A percentile compares a stretch with the other conserved stretches of the same genome.
phyloP scores from a whole-genome alignment of 2,888 invertebrate genomes.

The Pristionchus fissidentatus region DNA sequence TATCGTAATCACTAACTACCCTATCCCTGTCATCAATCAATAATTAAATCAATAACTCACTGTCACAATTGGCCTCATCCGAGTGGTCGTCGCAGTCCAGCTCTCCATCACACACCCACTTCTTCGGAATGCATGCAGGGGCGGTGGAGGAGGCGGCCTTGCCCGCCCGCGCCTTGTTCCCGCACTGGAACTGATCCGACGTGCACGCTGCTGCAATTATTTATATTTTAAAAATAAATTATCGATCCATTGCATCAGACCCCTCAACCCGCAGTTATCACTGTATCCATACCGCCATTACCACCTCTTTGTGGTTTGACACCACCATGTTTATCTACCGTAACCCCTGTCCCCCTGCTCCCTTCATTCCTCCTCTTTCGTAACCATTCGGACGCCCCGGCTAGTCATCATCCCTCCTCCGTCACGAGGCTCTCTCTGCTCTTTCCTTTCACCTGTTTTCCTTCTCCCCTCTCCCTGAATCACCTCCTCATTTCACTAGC shows the following conservation, averaged over 20 bases:
- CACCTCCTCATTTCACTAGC: slow-evolving; percentile 15
- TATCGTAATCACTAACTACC: too few species aligned
- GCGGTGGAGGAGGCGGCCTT: neutral
- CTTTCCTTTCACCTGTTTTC: slow-evolving; percentile 30
- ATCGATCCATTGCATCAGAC: neutral
- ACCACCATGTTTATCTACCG: neutral
- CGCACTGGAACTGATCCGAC: slow-evolving; percentile 37
- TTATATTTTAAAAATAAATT: neutral
- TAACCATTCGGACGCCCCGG: neutral
- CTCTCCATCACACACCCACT: slow-evolving; percentile 64
- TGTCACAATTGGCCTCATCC: slow-evolving; percentile 65
- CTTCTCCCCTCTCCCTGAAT: neutral
- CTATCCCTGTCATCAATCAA: neutral
- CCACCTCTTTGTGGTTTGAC: too few species aligned
- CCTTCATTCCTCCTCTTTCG: neutral
- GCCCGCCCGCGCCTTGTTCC: neutral
- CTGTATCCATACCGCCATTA: too few species aligned
- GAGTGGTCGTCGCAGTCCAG: slow-evolving; percentile 59
- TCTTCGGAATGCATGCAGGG: slow-evolving; percentile 56
- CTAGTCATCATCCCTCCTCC: slow-evolving; percentile 3
- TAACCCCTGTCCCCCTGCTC: neutral
- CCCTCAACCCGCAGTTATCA: too few species aligned
- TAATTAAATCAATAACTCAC: slow-evolving; percentile 45
- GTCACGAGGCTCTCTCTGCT: slow-evolving; percentile 18
- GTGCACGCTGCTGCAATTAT: slow-evolving; percentile 16